Percentiles rank a stretch among this genome's conserved stretches.
phyloP scores from a whole-genome alignment of 2,113 vertebrate species.

The Hyperoodon ampullatus region DNA sequence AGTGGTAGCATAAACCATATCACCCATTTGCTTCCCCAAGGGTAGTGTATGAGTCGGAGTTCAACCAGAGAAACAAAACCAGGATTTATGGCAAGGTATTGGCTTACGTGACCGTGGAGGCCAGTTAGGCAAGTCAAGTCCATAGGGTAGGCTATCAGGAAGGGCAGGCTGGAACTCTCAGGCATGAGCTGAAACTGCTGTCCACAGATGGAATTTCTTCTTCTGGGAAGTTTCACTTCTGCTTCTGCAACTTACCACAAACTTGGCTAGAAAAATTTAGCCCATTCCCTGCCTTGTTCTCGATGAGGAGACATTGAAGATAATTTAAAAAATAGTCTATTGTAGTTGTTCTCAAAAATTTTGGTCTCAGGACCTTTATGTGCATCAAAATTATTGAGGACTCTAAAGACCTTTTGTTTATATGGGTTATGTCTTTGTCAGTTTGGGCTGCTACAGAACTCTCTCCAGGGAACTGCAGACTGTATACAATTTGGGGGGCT shows the following conservation, averaged over 20 bases:
- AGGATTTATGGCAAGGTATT: neutral
- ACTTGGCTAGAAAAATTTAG: neutral
- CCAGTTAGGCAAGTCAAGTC: neutral
- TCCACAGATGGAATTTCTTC: neutral
- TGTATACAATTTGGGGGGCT: neutral
- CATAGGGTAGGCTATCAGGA: neutral
- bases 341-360: neutral
- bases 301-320: neutral
- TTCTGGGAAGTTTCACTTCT: neutral
- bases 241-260: neutral
- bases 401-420: neutral
- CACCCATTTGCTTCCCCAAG: neutral
- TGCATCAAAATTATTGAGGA: neutral
- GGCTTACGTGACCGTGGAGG: neutral
- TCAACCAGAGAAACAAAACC: neutral
- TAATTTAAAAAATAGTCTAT: constrained; percentile 15
- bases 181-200: neutral
- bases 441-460: neutral
- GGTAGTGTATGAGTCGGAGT: neutral
- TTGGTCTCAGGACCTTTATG: neutral
- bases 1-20: neutral
- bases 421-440: neutral
- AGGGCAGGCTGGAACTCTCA: neutral
- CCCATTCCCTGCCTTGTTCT: neutral
- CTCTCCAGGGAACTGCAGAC: neutral